Evolutionary conservation across 2,888 invertebrate species (phyloP), one percentile per base, ranked within the genome.

Genomic region (Lithodes maja): DNA sequence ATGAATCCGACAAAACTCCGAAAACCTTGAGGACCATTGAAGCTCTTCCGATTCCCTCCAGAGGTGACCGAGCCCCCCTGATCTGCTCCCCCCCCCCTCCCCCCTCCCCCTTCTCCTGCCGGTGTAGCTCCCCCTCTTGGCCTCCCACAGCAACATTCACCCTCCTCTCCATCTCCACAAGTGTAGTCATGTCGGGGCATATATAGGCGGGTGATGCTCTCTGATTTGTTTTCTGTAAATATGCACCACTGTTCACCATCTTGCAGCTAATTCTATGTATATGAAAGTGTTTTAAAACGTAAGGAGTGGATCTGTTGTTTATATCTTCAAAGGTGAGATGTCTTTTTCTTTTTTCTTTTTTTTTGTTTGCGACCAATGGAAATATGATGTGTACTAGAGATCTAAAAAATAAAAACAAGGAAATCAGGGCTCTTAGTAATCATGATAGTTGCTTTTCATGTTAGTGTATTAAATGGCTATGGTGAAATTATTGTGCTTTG

Each of bases 401-500:
- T 49, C 69, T 82, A 71, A 71, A 74, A 87, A 80, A 80, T n/a
- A 49, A 77, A 77, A 81, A 81, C 33, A 81, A 82, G 49, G 52
- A 82, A 53, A 89, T 89, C 89, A 89, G 89, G 89, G 85, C 89
- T 89, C 17, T 89, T 77, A 77, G 77, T 77, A 55, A 81, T 3
- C 74, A 61, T 61, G 61, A 53, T 89, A 89, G 89, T 86, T 77
- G 89, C 89, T 89, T 89, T 89, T 86, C 85, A 78, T 89, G 89
- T 89, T 89, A 89, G 89, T 83, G 78, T 86, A 85, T 49, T 86
- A 69, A 85, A 77, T 81, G 81, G 89, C 50, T 89, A 89, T 54
- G 55, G 78, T 77, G 85, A 89, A 54, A 68, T 89, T 80, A 85
- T 54, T 89, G 89, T 89, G 89, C 89, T 89, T 89, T 89, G 89